Evolutionary conservation across 2,797 vertebrate genomes (phyloP).

Genomic region (Acipenser oxyrinchus): DNA sequence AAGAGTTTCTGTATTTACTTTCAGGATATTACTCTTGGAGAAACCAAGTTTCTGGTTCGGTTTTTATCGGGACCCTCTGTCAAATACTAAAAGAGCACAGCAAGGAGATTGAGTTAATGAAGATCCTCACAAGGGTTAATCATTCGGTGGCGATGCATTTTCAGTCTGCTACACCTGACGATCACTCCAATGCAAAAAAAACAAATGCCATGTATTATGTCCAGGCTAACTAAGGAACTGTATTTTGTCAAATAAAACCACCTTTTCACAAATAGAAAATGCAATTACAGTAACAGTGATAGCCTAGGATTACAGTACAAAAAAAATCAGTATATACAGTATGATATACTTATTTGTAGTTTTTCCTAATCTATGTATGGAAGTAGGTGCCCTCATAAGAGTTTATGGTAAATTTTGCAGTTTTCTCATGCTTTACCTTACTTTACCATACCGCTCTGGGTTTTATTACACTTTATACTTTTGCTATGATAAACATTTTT

Average conservation of each 20-base stretch:
- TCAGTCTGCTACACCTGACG: conserved; percentile 45
- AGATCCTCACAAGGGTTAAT: conserved; percentile 66
- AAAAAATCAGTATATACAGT: no score
- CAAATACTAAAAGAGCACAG: conserved; percentile 44
- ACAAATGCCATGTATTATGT: conserved; percentile 66
- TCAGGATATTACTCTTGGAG: conserved; percentile 70
- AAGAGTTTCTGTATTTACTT: neutral
- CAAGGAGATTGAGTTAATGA: conserved; percentile 54
- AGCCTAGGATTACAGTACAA: no score
- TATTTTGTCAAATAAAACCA: conserved; percentile 35
- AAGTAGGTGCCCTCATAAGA: no score
- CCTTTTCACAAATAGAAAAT: no score
- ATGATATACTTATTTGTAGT: no score
- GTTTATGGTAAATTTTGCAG: no score
- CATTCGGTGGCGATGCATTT: conserved; percentile 56
- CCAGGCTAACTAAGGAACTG: conserved; percentile 68
- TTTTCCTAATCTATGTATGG: no score
- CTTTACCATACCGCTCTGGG: no score
- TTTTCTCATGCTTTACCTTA: no score
- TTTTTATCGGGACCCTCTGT: conserved; percentile 68
- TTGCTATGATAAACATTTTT: no score
- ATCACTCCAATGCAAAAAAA: conserved; percentile 58
- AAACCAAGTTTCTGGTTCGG: conserved; percentile 59
- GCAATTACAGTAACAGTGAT: no score
- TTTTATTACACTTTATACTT: no score